These are phyloP conservation scores for Scaeva pyrastri DNA, from an alignment of 2,888 invertebrate genomes.

Conservation along the genomic window DNA sequence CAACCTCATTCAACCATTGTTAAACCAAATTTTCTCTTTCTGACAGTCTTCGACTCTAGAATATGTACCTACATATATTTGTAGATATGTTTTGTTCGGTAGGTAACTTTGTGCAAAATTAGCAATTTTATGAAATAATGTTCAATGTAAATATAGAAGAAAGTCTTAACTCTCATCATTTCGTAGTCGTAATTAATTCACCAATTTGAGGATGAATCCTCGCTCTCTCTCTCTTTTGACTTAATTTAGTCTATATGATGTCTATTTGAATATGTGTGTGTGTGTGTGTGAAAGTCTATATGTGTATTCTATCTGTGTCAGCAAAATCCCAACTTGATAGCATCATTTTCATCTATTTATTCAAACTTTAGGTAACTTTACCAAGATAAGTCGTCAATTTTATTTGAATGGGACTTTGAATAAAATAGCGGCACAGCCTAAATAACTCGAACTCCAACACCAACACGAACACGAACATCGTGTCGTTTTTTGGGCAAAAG, in stretches of 20 bases:
- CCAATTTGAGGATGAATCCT: conserved; percentile 38
- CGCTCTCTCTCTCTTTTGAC: background rate
- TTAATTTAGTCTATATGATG: background rate
- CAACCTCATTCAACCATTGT: conserved; percentile 9
- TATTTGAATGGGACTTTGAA: conserved; percentile 59
- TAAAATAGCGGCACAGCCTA: conserved; percentile 18
- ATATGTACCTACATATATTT: background rate
- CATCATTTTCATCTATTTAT: conserved; percentile 58
- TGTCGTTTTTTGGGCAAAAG: too few relatives aligned
- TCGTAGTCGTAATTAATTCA: conserved; percentile 68
- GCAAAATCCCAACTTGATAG: conserved; percentile 52
- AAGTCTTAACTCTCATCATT: conserved; percentile 9
- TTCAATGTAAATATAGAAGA: conserved; percentile 64
- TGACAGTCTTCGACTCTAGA: conserved; percentile 8
- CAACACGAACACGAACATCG: too few relatives aligned
- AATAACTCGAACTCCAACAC: conserved; percentile 8
- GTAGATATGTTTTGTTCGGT: background rate
- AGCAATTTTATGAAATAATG: conserved; percentile 71
- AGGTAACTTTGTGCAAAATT: conserved; percentile 67
- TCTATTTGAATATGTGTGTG: background rate
- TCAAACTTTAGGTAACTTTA: conserved; percentile 56
- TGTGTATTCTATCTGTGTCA: conserved; percentile 36
- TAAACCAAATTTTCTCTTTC: conserved; percentile 18
- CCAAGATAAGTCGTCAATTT: conserved; percentile 64
- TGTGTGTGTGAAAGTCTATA: background rate